phyloP scores from a whole-genome alignment of 2,797 vertebrate species.

The Cossypha polioptera region DNA sequence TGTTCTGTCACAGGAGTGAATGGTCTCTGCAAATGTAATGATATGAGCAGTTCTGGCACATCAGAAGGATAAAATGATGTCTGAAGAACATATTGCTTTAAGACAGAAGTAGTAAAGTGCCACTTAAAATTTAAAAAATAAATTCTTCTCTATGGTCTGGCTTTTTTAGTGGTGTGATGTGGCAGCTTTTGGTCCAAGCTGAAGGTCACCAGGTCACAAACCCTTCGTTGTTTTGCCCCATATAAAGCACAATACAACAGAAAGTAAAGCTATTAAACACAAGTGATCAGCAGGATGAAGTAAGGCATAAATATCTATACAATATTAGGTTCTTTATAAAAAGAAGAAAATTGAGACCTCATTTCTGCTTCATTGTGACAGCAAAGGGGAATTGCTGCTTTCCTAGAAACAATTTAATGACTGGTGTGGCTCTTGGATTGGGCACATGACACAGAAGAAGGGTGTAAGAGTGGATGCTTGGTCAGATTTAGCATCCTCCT shows the following conservation, averaged over 20 bases:
- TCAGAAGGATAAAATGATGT: not conserved
- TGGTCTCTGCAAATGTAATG: not conserved
- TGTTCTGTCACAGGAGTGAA: not conserved
- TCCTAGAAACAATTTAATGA: not conserved
- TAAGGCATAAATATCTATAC: not conserved
- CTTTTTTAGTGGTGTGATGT: not conserved
- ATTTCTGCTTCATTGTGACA: not conserved
- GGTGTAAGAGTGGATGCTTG: not conserved
- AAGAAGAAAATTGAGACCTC: not conserved
- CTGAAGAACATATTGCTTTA: not conserved
- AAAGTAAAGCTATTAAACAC: not conserved
- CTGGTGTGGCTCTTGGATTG: not conserved
- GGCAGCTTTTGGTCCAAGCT: not conserved
- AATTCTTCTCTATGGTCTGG: not conserved
- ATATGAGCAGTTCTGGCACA: not conserved
- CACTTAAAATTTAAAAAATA: not conserved
- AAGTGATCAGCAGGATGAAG: not conserved
- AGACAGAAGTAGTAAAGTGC: not conserved
- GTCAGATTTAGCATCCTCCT: not conserved
- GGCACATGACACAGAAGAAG: not conserved
- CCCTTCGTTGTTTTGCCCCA: rapidly evolving
- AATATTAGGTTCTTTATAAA: not conserved
- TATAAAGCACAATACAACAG: not conserved
- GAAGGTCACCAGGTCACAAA: not conserved
- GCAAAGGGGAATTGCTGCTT: not conserved